phyloP scores from a whole-genome alignment of 92 coral and sea anemone species.

The Porites lobata region DNA sequence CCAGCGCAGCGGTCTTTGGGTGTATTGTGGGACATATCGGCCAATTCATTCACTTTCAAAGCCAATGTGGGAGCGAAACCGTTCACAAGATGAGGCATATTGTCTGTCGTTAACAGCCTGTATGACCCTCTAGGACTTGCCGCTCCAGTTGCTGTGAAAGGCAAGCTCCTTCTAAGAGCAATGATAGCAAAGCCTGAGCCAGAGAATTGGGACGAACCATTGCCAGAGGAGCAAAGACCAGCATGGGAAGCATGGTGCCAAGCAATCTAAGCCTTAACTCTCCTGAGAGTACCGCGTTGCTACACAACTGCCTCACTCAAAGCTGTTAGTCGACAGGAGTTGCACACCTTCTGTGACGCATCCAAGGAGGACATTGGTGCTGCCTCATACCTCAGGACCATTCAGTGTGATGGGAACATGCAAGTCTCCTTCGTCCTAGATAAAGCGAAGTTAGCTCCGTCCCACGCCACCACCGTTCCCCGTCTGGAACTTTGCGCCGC shows the following conservation, averaged over 20 bases:
- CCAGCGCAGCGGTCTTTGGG: conserved; percentile 37
- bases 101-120: conserved; percentile 25
- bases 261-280: conserved; percentile 7
- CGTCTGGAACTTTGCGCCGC: no score
- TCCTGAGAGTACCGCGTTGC: conserved; percentile 17
- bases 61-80: not conserved
- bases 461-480: no score
- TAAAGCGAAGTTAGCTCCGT: no score
- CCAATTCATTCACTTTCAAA: conserved; percentile 33
- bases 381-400: conserved; percentile 37
- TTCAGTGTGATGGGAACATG: not conserved
- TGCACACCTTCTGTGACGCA: conserved; percentile 6
- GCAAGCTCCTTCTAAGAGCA: conserved; percentile 19
- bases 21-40: conserved; percentile 39
- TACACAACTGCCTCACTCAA: not conserved
- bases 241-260: conserved; percentile 44
- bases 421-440: no score
- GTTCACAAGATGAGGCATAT: conserved; percentile 38
- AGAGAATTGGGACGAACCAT: conserved; percentile 5
- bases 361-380: conserved; percentile 58
- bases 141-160: conserved; percentile 42
- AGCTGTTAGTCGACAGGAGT: not conserved
- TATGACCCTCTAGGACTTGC: conserved; percentile 48
- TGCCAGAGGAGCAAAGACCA: conserved; percentile 1
- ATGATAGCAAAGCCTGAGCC: conserved; percentile 3